Conservation (phyloP, 2,888 invertebrate species). For the Nomada goodeniana region DNA sequence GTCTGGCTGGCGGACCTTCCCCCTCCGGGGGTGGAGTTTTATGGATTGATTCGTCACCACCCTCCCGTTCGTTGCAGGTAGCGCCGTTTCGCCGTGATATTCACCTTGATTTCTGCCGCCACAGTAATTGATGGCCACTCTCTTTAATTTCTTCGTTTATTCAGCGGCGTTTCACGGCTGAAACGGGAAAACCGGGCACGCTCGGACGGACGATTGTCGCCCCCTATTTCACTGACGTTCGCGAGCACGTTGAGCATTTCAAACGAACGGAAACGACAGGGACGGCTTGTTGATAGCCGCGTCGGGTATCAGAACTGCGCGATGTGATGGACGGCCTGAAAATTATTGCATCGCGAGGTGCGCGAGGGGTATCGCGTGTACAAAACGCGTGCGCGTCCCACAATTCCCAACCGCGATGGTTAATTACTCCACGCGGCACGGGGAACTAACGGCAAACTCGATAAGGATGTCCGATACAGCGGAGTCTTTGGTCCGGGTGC, state of each 20-base stretch:
- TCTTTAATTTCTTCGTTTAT: slow-evolving; percentile 55
- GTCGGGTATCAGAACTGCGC: background rate
- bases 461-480: slow-evolving; percentile 43
- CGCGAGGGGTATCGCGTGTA: slow-evolving; percentile 11
- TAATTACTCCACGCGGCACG: slow-evolving; percentile 44
- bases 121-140: slow-evolving; percentile 59
- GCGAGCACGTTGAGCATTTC: background rate
- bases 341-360: slow-evolving; percentile 22
- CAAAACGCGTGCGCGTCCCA: slow-evolving; percentile 26
- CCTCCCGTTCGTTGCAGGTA: slow-evolving; percentile 22
- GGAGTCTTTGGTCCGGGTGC: slow-evolving; percentile 21
- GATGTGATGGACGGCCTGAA: slow-evolving; percentile 15
- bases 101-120: slow-evolving; percentile 49
- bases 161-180: slow-evolving; percentile 29
- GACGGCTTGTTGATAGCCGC: background rate
- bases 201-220: background rate
- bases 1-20: slow-evolving; percentile 8
- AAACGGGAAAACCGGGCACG: slow-evolving; percentile 9
- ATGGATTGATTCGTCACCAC: slow-evolving; percentile 70
- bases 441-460: slow-evolving; percentile 44
- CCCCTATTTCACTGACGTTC: background rate
- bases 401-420: slow-evolving; percentile 39
- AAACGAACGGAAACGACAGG: background rate
- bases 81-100: slow-evolving; percentile 54
- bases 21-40: slow-evolving; percentile 58